Conservation (phyloP, 2,113 vertebrate genomes). For the Sprattus sprattus region DNA sequence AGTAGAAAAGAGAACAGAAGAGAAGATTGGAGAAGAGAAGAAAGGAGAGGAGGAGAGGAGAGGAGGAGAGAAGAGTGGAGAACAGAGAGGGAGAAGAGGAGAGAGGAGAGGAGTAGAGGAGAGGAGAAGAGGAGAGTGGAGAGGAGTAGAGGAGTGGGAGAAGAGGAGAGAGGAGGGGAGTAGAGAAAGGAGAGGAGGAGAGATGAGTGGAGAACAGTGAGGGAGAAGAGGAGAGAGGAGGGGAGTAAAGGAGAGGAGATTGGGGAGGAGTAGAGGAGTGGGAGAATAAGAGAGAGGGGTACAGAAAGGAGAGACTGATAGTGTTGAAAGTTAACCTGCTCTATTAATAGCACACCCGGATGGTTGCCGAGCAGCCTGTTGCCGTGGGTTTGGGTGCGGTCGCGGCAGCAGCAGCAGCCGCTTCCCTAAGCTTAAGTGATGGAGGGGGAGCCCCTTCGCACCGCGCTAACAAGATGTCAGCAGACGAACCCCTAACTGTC, state of each 20-base stretch:
- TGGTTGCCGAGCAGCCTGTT: background rate
- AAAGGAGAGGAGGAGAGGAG: background rate
- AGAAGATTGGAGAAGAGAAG: background rate
- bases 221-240: background rate
- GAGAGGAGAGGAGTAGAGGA: background rate
- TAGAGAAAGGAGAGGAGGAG: background rate
- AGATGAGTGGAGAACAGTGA: background rate
- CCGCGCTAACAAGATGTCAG: constrained; percentile 37
- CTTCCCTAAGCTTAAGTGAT: background rate
- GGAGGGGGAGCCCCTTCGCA: background rate
- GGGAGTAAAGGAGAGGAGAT: background rate
- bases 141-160: background rate
- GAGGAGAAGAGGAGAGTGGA: background rate
- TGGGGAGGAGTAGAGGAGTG: background rate
- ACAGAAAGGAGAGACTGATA: background rate
- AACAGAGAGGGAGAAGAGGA: background rate
- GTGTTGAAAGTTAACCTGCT: background rate
- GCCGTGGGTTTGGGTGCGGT: background rate
- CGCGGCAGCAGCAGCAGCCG: background rate
- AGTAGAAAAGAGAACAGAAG: background rate
- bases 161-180: background rate
- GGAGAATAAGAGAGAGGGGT: background rate
- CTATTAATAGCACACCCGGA: background rate
- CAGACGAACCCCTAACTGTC: constrained; percentile 36
- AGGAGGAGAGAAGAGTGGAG: background rate